Percentiles rank a stretch among this genome's conserved stretches.
Conservation (phyloP, 1,140 invertebrate species). For the Steinernema khuongi region DNA sequence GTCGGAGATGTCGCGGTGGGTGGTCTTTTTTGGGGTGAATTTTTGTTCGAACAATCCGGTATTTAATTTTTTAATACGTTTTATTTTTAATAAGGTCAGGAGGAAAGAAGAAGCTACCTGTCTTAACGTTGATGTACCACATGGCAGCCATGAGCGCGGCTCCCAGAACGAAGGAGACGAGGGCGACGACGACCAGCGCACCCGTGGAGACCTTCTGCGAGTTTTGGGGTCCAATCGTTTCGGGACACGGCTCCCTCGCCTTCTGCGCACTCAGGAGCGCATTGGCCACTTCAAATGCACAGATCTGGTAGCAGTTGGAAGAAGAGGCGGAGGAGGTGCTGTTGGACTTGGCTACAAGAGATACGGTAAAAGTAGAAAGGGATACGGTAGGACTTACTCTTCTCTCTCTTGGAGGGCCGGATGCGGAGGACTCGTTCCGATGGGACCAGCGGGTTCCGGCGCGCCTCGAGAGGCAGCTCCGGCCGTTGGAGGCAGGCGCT, state of each 20-base stretch:
- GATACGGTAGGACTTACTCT: background rate
- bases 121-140: slow-evolving; percentile 10
- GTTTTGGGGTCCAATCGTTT: background rate
- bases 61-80: too few relatives aligned
- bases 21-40: too few relatives aligned
- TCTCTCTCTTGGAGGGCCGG: background rate
- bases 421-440: background rate
- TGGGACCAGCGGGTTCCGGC: background rate
- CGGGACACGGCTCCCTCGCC: background rate
- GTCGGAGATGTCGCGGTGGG: too few relatives aligned
- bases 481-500: background rate
- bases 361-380: background rate
- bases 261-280: background rate
- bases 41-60: too few relatives aligned
- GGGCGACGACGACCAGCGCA: background rate
- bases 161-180: background rate
- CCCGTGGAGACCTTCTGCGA: background rate
- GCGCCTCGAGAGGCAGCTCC: background rate
- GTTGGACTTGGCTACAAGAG: background rate
- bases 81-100: too few relatives aligned
- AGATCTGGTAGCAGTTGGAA: background rate
- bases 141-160: background rate
- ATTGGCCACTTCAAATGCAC: background rate
- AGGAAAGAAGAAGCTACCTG: background rate
- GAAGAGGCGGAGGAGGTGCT: background rate